Evolutionary conservation across 2,888 invertebrate genomes (phyloP).

Genomic region (Cosmorhoe ocellata): DNA sequence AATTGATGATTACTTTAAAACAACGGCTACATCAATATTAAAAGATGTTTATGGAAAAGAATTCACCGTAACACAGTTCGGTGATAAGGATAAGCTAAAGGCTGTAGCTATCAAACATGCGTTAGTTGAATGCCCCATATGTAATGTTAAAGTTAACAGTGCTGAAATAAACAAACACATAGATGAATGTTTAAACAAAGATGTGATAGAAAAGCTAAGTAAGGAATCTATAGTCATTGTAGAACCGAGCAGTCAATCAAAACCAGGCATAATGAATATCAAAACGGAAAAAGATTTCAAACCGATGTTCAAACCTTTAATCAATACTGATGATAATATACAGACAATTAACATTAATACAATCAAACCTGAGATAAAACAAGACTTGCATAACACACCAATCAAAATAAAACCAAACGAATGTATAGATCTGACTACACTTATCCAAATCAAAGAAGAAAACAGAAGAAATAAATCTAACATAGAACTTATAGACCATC

Average conservation of each 20-base stretch:
- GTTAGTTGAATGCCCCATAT: conserved; percentile 76
- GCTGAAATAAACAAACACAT: conserved; percentile 68
- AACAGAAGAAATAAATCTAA: conserved; percentile 35
- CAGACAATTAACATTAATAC: neutral
- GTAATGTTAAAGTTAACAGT: conserved; percentile 56
- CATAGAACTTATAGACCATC: conserved; percentile 1
- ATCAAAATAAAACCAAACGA: neutral
- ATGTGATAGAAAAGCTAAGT: conserved; percentile 53
- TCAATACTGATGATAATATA: neutral
- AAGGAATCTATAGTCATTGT: conserved; percentile 25
- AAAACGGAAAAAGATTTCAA: neutral
- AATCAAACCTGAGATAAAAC: neutral
- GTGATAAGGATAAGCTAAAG: conserved; percentile 37
- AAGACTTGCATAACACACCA: neutral
- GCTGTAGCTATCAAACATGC: conserved; percentile 35
- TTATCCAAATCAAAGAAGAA: conserved; percentile 25
- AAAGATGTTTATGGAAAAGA: conserved; percentile 72
- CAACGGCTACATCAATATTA: conserved; percentile 51
- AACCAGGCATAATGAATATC: conserved; percentile 4
- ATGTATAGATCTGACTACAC: conserved; percentile 5
- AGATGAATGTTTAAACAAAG: conserved; percentile 73
- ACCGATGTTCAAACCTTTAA: conserved; percentile 3
- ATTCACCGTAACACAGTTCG: conserved; percentile 48
- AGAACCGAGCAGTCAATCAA: conserved; percentile 8
- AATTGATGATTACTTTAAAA: conserved; percentile 70